Evolutionary conservation across 2,113 vertebrate species (phyloP).

Genomic region (Elanoides forficatus): DNA sequence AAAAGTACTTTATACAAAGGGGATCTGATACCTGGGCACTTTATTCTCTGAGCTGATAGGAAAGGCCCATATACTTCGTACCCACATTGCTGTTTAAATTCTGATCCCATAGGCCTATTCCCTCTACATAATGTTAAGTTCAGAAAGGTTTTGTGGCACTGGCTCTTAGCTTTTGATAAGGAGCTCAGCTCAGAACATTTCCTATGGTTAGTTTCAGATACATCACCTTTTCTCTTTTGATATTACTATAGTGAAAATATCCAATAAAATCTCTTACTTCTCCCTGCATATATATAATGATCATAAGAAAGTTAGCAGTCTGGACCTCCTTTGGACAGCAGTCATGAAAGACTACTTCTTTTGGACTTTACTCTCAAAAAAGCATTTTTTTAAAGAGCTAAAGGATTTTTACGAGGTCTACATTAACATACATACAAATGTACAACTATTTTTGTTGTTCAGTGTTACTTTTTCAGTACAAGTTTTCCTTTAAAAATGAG

Average conservation of each 20-base stretch:
- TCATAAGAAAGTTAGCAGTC: background rate
- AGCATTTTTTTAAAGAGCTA: background rate
- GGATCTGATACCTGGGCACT: background rate
- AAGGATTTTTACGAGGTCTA: background rate
- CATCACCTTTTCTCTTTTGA: background rate
- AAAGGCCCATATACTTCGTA: background rate
- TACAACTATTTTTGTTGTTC: background rate
- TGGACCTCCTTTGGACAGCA: background rate
- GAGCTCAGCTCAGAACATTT: background rate
- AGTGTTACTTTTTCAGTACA: background rate
- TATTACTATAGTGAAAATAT: background rate
- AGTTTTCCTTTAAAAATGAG: background rate
- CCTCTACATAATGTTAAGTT: background rate
- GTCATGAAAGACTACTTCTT: background rate
- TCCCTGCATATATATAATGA: background rate
- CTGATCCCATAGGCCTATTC: background rate
- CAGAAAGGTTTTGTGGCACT: background rate
- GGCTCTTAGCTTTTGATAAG: background rate
- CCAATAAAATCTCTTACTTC: background rate
- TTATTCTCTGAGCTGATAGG: background rate
- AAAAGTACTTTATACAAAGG: background rate
- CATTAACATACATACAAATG: background rate
- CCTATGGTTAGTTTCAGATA: background rate
- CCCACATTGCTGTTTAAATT: background rate
- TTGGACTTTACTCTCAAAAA: background rate